These are phyloP conservation scores for Nymphalis io DNA, from an alignment of 1,140 invertebrate species.

Conservation along the genomic window DNA sequence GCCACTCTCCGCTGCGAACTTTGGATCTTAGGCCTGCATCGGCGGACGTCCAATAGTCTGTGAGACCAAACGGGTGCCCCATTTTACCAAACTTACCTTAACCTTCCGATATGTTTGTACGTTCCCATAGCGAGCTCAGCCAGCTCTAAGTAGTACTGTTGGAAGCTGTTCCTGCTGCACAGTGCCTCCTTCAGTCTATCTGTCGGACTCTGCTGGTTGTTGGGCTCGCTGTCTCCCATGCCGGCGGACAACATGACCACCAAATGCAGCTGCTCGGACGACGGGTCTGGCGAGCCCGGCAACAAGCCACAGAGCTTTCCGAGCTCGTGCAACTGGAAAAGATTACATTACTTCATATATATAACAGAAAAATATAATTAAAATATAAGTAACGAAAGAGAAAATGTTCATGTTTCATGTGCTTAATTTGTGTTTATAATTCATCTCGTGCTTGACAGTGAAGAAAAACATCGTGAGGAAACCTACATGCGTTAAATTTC, in stretches of 20 bases:
- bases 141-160: slow-evolving; percentile 95
- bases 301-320: slow-evolving; percentile 95
- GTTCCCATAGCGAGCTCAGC: slow-evolving; percentile 97
- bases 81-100: slow-evolving; percentile 63
- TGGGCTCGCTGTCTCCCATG: slow-evolving; percentile 86
- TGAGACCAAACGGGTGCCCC: no score
- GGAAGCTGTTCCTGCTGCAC: slow-evolving; percentile 93
- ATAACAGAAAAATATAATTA: no score
- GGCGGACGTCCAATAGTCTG: no score
- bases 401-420: no score
- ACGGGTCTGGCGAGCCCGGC: slow-evolving; percentile 88
- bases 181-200: slow-evolving; percentile 95
- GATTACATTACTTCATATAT: neutral
- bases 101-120: slow-evolving; percentile 95
- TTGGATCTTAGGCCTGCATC: no score
- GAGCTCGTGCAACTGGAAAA: slow-evolving; percentile 87
- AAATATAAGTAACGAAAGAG: no score
- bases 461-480: no score
- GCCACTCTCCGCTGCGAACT: no score
- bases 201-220: slow-evolving; percentile 84
- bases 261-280: slow-evolving; percentile 92
- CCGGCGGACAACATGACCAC: slow-evolving; percentile 95
- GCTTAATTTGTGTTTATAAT: no score
- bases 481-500: no score
- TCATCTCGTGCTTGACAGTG: no score